Conservation (phyloP, 2,888 invertebrate genomes). For the Clanis bilineata region DNA sequence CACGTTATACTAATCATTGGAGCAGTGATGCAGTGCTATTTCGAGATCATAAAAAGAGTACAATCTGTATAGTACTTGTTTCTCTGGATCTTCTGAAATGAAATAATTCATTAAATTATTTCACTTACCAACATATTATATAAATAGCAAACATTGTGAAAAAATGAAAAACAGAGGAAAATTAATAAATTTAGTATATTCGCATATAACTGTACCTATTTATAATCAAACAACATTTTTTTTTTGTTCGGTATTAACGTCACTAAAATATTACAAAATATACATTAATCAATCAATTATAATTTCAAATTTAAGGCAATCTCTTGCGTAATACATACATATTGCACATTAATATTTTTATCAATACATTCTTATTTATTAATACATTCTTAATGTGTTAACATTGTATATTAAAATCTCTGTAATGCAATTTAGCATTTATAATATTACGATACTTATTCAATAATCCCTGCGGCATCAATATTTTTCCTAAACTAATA, state of each 20-base stretch:
- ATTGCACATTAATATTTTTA: neutral
- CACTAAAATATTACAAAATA: too few relatives aligned
- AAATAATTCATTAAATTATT: conserved; percentile 16
- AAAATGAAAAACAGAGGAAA: too few relatives aligned
- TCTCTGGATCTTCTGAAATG: conserved; percentile 37
- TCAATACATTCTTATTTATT: too few relatives aligned
- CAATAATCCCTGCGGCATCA: neutral
- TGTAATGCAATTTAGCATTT: neutral
- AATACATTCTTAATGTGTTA: neutral
- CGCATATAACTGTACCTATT: too few relatives aligned
- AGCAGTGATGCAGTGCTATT: conserved; percentile 68
- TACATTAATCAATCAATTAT: neutral
- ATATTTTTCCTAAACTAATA: neutral
- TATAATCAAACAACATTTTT: too few relatives aligned
- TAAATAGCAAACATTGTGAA: too few relatives aligned
- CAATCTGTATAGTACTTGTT: conserved; percentile 31
- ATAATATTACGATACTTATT: neutral
- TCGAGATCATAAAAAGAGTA: conserved; percentile 72
- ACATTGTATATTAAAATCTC: conserved; percentile 2
- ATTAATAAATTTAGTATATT: too few relatives aligned
- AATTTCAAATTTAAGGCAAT: neutral
- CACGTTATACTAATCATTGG: conserved; percentile 54
- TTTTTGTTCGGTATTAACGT: too few relatives aligned
- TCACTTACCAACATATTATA: too few relatives aligned
- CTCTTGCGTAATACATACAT: neutral